phyloP scores from a whole-genome alignment of 2,888 invertebrate species.

The Prosopocoilus inquinatus region DNA sequence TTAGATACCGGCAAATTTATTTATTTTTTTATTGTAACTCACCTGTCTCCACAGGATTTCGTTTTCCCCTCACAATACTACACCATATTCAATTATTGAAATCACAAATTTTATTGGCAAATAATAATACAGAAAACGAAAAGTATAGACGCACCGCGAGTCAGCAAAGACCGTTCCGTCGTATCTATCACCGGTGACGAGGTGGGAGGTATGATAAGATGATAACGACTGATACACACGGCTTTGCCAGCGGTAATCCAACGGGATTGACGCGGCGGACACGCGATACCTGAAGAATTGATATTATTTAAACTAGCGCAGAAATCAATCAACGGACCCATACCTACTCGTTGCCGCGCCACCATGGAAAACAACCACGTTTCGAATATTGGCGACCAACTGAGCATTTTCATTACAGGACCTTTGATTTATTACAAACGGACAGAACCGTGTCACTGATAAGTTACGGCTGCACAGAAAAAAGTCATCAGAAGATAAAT shows the following conservation, averaged over 20 bases:
- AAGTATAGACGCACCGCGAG: neutral
- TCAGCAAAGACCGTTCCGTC: neutral
- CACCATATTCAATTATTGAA: no score
- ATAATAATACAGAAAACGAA: no score
- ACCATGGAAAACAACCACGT: no score
- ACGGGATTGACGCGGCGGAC: slow-evolving; percentile 22
- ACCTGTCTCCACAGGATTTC: neutral
- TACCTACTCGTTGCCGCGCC: neutral
- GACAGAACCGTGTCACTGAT: no score
- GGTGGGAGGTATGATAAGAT: slow-evolving; percentile 12
- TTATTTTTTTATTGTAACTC: no score
- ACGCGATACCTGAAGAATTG: slow-evolving; percentile 26
- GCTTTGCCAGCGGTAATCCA: neutral
- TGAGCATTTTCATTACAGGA: no score
- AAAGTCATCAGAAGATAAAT: no score
- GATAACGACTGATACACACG: slow-evolving; percentile 5
- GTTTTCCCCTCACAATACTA: neutral
- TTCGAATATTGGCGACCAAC: no score
- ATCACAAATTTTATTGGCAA: no score
- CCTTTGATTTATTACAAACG: no score
- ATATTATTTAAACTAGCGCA: slow-evolving; percentile 29
- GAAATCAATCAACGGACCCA: slow-evolving; percentile 26
- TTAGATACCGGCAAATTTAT: no score
- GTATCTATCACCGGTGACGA: slow-evolving; percentile 4
- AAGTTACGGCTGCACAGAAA: no score